Evolutionary conservation across 2,888 invertebrate genomes (phyloP), one percentile per base, ranked within the genome.

Genomic region (Erynnis tages): DNA sequence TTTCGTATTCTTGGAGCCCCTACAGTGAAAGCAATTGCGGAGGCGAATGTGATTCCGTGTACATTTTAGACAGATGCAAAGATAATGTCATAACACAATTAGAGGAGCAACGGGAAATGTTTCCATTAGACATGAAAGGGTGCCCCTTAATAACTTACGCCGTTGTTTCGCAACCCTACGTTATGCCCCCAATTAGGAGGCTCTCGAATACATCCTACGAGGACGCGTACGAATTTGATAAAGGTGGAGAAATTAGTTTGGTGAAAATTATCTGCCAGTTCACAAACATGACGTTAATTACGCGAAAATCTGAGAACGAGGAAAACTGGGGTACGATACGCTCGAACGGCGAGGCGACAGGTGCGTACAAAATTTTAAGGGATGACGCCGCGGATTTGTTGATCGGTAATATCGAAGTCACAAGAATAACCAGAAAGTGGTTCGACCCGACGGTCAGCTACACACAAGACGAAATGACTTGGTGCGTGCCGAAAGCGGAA

Each of bases 381-480:
- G 77, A 80, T 41, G 81, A 82, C 55, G 66, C 75, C 2, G 76
- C 69, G 0, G 87, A 89, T 59, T 60, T 90, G 6, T 72, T 90
- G 6, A 82, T 90, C 30, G 90, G 90, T 4, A 88, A 89, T 58
- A 79, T 90, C 48, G 88, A 90, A 73, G 87, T 88, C 0, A 86
- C 89, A 1, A 82, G 71, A 59, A 73, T 70, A 8, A 74, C 86
- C 4, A 67, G 90, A 6, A 84, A 79, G 57, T 87, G 84, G 82
- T 90, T 90, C 40, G 67, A 89, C 62, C 82, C 88, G 0, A 88
- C 90, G 0, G 74, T 83, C 6, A 88, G 84, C 52, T 90, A 89
- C 54, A 80, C 83, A 4, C 90, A 90, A 65, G 90, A 90, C 49
- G 90, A 90, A 56, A 88, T 89, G 76, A 89, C 90, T 0, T 85